Evolutionary conservation across 1,140 invertebrate genomes (phyloP).

Genomic region (Drosophila melanica): DNA sequence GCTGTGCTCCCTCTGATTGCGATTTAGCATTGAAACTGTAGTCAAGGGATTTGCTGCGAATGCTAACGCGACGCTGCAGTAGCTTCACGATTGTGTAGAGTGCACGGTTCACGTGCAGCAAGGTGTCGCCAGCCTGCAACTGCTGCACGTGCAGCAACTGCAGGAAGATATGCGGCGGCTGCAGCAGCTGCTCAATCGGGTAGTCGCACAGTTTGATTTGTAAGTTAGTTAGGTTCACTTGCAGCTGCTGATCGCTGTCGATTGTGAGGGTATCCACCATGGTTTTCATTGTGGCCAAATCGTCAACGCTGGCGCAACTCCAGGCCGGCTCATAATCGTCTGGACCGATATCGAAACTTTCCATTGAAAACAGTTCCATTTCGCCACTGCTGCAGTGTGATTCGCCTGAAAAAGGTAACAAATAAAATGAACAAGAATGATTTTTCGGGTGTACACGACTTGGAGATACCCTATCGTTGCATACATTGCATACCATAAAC

Average conservation of each 20-base stretch:
- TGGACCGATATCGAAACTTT: constrained; percentile 6
- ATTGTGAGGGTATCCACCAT: constrained; percentile 44
- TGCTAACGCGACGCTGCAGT: constrained; percentile 38
- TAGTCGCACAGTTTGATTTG: constrained; percentile 70
- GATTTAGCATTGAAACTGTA: constrained; percentile 7
- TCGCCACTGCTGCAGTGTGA: background rate
- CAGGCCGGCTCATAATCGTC: constrained; percentile 64
- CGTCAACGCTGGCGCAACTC: constrained; percentile 47
- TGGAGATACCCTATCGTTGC: too few species aligned
- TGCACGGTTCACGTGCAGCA: constrained; percentile 38
- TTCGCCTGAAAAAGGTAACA: background rate
- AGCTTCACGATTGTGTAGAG: constrained; percentile 27
- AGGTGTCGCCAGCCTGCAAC: background rate
- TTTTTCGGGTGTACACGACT: too few species aligned
- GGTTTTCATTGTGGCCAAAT: constrained; percentile 54
- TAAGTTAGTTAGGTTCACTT: constrained; percentile 45
- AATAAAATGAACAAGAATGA: background rate
- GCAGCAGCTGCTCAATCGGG: constrained; percentile 72
- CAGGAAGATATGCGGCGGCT: constrained; percentile 65
- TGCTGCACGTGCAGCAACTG: constrained; percentile 59
- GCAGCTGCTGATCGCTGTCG: constrained; percentile 35
- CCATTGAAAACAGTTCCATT: constrained; percentile 2
- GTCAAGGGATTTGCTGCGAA: constrained; percentile 20
- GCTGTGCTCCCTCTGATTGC: background rate
- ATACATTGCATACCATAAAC: too few species aligned